Conservation (phyloP, 1,140 invertebrate genomes). For the Drosophila littoralis region DNA sequence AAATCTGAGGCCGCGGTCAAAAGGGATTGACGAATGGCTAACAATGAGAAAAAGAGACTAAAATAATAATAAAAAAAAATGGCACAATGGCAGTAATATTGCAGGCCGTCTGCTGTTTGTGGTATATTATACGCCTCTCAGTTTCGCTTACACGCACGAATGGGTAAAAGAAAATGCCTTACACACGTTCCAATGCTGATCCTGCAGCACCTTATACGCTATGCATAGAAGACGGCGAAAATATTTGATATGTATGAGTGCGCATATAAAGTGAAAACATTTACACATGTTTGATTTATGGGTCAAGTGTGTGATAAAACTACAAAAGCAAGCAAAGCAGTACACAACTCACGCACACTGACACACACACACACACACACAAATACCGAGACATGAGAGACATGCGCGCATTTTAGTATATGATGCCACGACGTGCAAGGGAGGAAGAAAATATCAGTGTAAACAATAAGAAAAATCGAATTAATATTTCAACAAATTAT, state of each 20-base stretch:
- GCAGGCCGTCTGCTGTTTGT: constrained; percentile 65
- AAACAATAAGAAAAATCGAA: constrained; percentile 69
- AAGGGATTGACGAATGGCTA: constrained; percentile 60
- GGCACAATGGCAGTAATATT: constrained; percentile 36
- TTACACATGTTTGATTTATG: constrained; percentile 83
- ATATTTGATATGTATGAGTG: constrained; percentile 74
- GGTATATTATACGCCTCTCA: constrained; percentile 75
- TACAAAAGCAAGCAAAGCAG: constrained; percentile 63
- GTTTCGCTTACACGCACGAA: constrained; percentile 75
- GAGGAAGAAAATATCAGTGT: constrained; percentile 61
- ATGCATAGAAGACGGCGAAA: constrained; percentile 64
- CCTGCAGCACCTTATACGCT: constrained; percentile 11
- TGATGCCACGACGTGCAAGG: constrained; percentile 1
- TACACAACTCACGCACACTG: constrained; percentile 25
- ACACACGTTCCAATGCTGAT: constrained; percentile 26
- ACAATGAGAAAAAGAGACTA: constrained; percentile 1
- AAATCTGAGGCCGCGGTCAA: constrained; percentile 70
- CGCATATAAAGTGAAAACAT: constrained; percentile 81
- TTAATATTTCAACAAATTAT: constrained; percentile 69
- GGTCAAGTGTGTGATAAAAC: constrained; percentile 82
- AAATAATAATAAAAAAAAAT: constrained; percentile 16
- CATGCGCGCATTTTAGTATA: constrained; percentile 24
- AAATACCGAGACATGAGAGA: constrained; percentile 9
- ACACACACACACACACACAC: constrained; percentile 3
- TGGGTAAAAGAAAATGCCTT: constrained; percentile 17